Conservation (phyloP, 2,797 vertebrate species). For the Champsocephalus esox region DNA sequence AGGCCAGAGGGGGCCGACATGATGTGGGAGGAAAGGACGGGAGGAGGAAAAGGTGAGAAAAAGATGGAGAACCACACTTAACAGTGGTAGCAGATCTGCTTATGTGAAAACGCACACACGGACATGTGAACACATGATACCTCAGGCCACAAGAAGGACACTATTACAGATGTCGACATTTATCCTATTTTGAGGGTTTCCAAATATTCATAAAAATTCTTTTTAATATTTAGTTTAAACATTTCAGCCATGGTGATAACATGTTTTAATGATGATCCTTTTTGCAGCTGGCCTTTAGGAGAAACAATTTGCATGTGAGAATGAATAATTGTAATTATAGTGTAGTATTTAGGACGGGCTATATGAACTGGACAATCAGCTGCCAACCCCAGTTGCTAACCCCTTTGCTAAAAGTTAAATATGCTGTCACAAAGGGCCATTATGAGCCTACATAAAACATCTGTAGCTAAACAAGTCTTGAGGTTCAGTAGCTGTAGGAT, state of each 20-base stretch:
- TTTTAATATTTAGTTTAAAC: neutral
- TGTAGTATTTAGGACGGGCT: slow-evolving; percentile 11
- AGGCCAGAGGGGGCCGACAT: slow-evolving; percentile 47
- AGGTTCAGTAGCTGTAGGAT: slow-evolving; percentile 61
- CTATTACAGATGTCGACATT: slow-evolving; percentile 52
- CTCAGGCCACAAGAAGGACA: slow-evolving; percentile 54
- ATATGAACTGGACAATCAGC: slow-evolving; percentile 37
- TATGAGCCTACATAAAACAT: slow-evolving; percentile 53
- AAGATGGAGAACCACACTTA: slow-evolving; percentile 74
- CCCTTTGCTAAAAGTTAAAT: slow-evolving; percentile 46
- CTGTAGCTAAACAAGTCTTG: slow-evolving; percentile 53
- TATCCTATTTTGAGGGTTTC: slow-evolving; percentile 42
- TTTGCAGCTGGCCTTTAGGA: slow-evolving; percentile 1
- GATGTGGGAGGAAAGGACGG: slow-evolving; percentile 38
- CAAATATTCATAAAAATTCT: neutral
- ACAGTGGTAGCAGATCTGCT: slow-evolving; percentile 66
- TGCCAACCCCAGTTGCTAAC: slow-evolving; percentile 38
- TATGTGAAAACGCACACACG: slow-evolving; percentile 72
- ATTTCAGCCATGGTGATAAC: slow-evolving; percentile 17
- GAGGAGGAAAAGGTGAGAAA: slow-evolving; percentile 70
- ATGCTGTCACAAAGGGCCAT: slow-evolving; percentile 47
- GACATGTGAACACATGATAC: slow-evolving; percentile 48
- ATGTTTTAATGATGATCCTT: slow-evolving; percentile 9
- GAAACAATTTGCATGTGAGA: slow-evolving; percentile 24
- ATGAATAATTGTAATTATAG: slow-evolving; percentile 43